Evolutionary conservation across 2,113 vertebrate species (phyloP).

Genomic region (Origma solitaria): DNA sequence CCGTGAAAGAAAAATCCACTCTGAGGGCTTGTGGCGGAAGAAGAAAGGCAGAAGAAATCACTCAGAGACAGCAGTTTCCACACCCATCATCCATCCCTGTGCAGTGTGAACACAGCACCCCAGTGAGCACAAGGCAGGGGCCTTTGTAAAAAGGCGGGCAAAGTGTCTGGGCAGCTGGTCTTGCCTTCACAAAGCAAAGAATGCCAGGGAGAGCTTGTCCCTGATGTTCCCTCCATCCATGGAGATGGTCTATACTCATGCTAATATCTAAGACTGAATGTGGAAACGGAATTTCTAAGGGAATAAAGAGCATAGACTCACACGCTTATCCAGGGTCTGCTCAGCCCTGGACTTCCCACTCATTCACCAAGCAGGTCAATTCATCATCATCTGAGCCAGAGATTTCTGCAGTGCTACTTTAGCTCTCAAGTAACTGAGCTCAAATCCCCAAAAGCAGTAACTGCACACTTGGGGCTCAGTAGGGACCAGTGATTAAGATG

Average conservation of each 20-base stretch:
- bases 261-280: not conserved
- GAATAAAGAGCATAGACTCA: not conserved
- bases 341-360: not conserved
- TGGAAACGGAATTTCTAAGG: not conserved
- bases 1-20: constrained; percentile 35
- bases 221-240: not conserved
- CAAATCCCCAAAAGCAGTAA: not conserved
- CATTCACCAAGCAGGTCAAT: not conserved
- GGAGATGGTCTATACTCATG: not conserved
- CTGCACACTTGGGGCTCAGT: not conserved
- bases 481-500: constrained; percentile 11
- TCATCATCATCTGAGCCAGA: not conserved
- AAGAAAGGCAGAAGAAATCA: constrained; percentile 1
- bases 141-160: not conserved
- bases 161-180: not conserved
- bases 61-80: not conserved
- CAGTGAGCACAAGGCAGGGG: not conserved
- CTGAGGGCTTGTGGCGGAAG: not conserved
- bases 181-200: not conserved
- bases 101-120: not conserved
- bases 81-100: not conserved
- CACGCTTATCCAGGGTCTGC: not conserved
- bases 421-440: not conserved
- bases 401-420: not conserved
- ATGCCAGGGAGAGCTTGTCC: not conserved